These are phyloP conservation scores for Dromococcyx pavoninus DNA, from an alignment of 2,797 vertebrate genomes.

Conservation along the genomic window DNA sequence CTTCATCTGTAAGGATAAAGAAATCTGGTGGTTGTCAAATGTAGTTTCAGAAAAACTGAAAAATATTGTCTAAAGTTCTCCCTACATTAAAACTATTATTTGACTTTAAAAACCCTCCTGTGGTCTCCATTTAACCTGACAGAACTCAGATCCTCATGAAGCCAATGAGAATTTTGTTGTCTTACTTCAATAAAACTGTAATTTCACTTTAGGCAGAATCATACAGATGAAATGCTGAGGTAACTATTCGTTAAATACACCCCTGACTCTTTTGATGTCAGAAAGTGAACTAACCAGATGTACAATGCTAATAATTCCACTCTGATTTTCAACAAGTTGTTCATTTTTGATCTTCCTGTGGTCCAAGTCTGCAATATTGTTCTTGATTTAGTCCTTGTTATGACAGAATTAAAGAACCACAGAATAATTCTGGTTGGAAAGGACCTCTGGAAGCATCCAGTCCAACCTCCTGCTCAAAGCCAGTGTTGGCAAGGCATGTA, in stretches of 20 bases:
- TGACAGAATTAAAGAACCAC: background rate
- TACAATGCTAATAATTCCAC: background rate
- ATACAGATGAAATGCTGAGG: background rate
- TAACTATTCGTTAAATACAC: background rate
- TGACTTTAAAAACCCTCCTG: background rate
- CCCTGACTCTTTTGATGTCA: background rate
- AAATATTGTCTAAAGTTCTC: background rate
- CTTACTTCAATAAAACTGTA: background rate
- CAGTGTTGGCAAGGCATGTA: background rate
- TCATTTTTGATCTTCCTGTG: background rate
- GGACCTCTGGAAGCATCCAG: background rate
- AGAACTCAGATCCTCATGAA: background rate
- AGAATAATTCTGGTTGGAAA: background rate
- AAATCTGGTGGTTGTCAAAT: background rate
- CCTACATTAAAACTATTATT: background rate
- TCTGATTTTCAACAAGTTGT: background rate
- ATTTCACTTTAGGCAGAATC: background rate
- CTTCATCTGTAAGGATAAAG: background rate
- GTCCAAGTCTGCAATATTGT: background rate
- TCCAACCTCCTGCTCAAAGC: background rate
- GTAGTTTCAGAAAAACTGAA: background rate
- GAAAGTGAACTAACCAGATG: background rate
- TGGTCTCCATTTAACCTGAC: background rate
- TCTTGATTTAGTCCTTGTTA: background rate
- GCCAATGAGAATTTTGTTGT: background rate